Percentiles rank a stretch among this genome's conserved stretches.
Evolutionary conservation across 2,888 invertebrate genomes (phyloP).

Genomic region (Eremobia ochroleuca): DNA sequence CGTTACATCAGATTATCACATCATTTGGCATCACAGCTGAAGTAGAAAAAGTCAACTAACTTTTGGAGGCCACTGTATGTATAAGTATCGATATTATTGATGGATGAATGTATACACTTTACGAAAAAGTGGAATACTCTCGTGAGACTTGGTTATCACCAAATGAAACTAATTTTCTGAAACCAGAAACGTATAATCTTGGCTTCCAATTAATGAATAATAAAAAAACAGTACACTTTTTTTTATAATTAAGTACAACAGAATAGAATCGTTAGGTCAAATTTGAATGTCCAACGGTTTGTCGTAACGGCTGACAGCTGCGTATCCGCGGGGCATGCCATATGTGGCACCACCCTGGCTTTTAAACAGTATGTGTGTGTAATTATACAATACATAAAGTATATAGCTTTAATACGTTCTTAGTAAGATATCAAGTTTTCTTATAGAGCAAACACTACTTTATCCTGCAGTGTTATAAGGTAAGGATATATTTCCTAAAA

Average conservation of each 20-base stretch:
- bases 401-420: slow-evolving; percentile 4
- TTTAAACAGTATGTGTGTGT: slow-evolving; percentile 21
- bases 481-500: neutral
- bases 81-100: no score
- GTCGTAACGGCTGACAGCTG: slow-evolving; percentile 80
- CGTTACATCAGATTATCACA: no score
- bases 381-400: slow-evolving; percentile 23
- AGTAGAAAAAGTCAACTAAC: no score
- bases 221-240: neutral
- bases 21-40: no score
- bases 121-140: neutral
- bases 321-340: slow-evolving; percentile 70
- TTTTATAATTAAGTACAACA: neutral
- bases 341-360: slow-evolving; percentile 66
- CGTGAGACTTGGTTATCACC: neutral
- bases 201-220: neutral
- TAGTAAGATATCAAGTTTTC: slow-evolving; percentile 23
- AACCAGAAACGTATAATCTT: neutral
- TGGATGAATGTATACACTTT: no score
- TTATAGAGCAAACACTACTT: slow-evolving; percentile 10
- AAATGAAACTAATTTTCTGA: neutral
- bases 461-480: slow-evolving; percentile 1
- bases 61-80: no score
- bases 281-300: slow-evolving; percentile 75
- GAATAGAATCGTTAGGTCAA: slow-evolving; percentile 63